Conservation (phyloP, 2,888 invertebrate genomes). For the Hesperia comma region DNA sequence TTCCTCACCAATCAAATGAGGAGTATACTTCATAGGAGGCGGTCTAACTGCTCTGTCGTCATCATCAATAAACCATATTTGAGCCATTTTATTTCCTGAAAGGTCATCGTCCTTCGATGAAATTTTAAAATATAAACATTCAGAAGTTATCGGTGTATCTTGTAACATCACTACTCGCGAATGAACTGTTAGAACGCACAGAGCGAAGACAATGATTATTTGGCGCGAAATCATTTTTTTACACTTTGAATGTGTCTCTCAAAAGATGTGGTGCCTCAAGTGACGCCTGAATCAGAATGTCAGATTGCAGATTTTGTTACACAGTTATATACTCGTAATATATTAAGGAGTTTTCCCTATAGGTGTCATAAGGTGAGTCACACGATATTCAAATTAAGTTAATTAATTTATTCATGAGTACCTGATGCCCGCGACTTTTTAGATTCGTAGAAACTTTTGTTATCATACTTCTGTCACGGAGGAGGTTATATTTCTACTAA, state of each 20-base stretch:
- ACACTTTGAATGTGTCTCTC: too few species aligned
- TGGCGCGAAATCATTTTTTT: not conserved
- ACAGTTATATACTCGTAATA: not conserved
- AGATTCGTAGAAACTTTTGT: too few species aligned
- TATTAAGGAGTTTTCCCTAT: not conserved
- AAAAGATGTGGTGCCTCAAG: too few species aligned
- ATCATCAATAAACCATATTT: conserved; percentile 1
- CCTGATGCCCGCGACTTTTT: too few species aligned
- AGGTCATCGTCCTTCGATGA: conserved; percentile 1
- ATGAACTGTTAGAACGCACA: not conserved
- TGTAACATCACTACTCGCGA: conserved; percentile 2
- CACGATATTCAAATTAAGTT: too few species aligned
- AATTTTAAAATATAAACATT: not conserved
- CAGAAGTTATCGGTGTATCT: not conserved
- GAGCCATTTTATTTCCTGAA: conserved; percentile 3
- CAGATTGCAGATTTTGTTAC: too few species aligned
- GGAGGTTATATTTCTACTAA: too few species aligned
- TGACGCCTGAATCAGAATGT: too few species aligned
- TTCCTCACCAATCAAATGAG: conserved; percentile 10
- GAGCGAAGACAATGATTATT: not conserved
- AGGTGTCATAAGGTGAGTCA: not conserved
- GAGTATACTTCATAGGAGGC: conserved; percentile 10
- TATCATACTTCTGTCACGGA: too few species aligned
- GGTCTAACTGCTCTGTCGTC: not conserved
- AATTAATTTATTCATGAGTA: too few species aligned